phyloP scores from a whole-genome alignment of 1,140 invertebrate species.

The Lethocerus indicus region DNA sequence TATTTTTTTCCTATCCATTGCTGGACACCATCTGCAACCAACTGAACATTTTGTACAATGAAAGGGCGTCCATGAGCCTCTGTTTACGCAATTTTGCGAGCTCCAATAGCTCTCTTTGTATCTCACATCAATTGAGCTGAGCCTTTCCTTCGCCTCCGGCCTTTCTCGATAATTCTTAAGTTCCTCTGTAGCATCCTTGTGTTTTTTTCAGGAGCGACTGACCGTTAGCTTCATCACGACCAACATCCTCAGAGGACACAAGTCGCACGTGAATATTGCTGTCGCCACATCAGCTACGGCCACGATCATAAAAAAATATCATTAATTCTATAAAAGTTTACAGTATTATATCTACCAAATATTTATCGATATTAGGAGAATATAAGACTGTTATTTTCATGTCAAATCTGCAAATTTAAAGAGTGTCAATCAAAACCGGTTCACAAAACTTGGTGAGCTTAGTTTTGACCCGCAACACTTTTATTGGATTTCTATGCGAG shows the following conservation, averaged over 20 bases:
- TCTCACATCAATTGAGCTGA: conserved; percentile 68
- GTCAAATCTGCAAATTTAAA: too few relatives aligned
- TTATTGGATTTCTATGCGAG: too few relatives aligned
- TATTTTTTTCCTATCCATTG: conserved; percentile 97
- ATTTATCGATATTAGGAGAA: too few relatives aligned
- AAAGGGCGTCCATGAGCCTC: conserved; percentile 86
- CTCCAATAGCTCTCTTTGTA: conserved; percentile 80
- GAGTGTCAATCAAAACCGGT: too few relatives aligned
- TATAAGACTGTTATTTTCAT: too few relatives aligned
- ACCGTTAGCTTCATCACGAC: conserved; percentile 93
- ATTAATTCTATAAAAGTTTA: neutral
- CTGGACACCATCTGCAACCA: conserved; percentile 92
- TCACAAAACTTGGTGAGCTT: too few relatives aligned
- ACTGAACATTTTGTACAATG: conserved; percentile 94
- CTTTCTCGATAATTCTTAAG: conserved; percentile 87
- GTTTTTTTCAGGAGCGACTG: conserved; percentile 94
- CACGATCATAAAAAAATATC: conserved; percentile 49
- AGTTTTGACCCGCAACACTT: too few relatives aligned
- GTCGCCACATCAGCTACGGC: conserved; percentile 98
- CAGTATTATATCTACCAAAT: too few relatives aligned
- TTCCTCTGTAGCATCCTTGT: conserved; percentile 95
- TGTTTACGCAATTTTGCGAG: conserved; percentile 92
- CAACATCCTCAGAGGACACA: conserved; percentile 97
- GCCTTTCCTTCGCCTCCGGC: conserved; percentile 65
- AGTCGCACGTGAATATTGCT: conserved; percentile 92